Evolutionary conservation across 2,113 vertebrate species (phyloP).

Genomic region (Phoenicopterus ruber): DNA sequence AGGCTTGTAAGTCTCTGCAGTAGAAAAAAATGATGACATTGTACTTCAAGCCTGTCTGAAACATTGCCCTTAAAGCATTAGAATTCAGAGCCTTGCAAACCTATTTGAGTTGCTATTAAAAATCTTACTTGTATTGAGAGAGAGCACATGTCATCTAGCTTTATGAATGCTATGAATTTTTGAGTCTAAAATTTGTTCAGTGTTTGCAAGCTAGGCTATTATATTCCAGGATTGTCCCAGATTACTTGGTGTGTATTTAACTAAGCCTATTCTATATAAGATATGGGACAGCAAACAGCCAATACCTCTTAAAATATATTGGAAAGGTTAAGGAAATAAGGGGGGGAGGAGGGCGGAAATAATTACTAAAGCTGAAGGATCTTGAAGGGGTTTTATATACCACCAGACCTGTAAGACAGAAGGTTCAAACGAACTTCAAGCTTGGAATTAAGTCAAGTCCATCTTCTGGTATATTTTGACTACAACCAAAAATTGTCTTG

Average conservation of each 20-base stretch:
- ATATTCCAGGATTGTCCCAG: neutral
- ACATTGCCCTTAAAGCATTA: neutral
- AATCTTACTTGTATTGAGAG: neutral
- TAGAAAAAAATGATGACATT: fast-evolving
- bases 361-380: neutral
- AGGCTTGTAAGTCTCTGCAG: neutral
- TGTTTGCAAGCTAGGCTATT: neutral
- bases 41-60: neutral
- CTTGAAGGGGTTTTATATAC: neutral
- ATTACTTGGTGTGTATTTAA: neutral
- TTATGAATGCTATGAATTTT: neutral
- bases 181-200: neutral
- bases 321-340: neutral
- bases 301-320: neutral
- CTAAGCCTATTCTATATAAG: neutral
- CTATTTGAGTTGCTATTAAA: neutral
- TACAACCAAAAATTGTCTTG: neutral
- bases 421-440: neutral
- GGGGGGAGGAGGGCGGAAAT: neutral
- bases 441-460: neutral
- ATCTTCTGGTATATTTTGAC: neutral
- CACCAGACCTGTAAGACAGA: neutral
- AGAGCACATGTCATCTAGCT: neutral
- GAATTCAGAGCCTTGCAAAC: neutral
- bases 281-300: neutral